Conservation (phyloP, 2,888 invertebrate genomes). For the Drosophila tripunctata region DNA sequence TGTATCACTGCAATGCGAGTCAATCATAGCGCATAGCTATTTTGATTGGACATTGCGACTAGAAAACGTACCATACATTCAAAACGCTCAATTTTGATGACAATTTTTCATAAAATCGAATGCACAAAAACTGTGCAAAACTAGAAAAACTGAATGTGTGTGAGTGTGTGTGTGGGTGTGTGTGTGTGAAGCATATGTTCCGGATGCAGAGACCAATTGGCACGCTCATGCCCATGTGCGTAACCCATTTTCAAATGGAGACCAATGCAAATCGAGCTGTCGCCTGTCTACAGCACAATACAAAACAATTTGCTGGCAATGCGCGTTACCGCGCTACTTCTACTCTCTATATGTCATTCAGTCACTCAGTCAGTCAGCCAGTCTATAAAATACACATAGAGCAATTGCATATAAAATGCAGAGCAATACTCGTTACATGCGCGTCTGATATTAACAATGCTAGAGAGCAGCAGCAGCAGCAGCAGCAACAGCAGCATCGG, state of each 20-base stretch:
- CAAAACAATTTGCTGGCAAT: constrained; percentile 73
- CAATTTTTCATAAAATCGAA: constrained; percentile 49
- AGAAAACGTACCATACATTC: constrained; percentile 2
- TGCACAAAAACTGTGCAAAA: constrained; percentile 10
- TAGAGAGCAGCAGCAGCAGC: constrained; percentile 35
- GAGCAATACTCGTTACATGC: constrained; percentile 66
- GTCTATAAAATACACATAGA: constrained; percentile 58
- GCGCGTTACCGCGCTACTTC: constrained; percentile 27
- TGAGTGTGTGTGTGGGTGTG: constrained; percentile 16
- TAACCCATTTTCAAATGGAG: constrained; percentile 67
- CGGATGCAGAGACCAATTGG: constrained; percentile 58
- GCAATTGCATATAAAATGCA: constrained; percentile 75
- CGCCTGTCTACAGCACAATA: constrained; percentile 67
- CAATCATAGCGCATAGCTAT: constrained; percentile 51
- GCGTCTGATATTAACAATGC: constrained; percentile 74
- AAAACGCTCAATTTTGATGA: constrained; percentile 48
- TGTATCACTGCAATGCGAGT: constrained; percentile 34
- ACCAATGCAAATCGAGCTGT: constrained; percentile 74
- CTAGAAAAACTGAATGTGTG: neutral
- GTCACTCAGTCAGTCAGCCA: constrained; percentile 42
- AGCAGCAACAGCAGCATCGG: constrained; percentile 27
- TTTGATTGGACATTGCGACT: constrained; percentile 63
- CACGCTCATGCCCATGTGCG: constrained; percentile 69
- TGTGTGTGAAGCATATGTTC: constrained; percentile 4
- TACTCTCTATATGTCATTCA: neutral